These are phyloP conservation scores for Ciconia nigra DNA, from an alignment of 2,797 vertebrate species.

Conservation along the genomic window DNA sequence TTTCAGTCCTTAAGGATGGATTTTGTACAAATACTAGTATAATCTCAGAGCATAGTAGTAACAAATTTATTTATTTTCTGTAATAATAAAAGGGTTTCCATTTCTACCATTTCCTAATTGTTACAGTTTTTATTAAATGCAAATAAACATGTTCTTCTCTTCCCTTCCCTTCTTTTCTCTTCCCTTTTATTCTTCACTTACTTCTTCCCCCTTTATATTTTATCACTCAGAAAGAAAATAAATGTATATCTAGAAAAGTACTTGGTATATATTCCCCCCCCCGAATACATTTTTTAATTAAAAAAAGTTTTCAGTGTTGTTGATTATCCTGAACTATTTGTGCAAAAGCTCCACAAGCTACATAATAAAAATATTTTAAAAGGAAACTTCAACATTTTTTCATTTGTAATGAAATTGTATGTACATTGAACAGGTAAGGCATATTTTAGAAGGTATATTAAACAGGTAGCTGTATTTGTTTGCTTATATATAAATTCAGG, in stretches of 20 bases:
- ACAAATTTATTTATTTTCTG: neutral
- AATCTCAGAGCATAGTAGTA: neutral
- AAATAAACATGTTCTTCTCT: neutral
- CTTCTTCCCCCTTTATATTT: neutral
- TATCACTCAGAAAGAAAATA: neutral
- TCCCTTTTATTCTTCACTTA: neutral
- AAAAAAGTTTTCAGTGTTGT: neutral
- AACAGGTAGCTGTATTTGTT: neutral
- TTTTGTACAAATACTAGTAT: neutral
- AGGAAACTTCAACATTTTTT: neutral
- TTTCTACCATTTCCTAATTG: neutral
- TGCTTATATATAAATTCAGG: neutral
- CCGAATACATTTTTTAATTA: rapidly evolving
- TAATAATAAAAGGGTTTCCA: neutral
- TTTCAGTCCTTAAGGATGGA: neutral
- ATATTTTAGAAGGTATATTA: neutral
- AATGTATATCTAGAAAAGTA: neutral
- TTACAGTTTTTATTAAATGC: neutral
- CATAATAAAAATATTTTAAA: neutral
- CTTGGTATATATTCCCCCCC: rapidly evolving
- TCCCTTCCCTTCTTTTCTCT: neutral
- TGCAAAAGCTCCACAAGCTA: neutral
- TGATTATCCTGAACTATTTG: neutral
- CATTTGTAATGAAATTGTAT: neutral
- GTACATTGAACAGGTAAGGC: neutral